A percentile compares a stretch with the other conserved stretches of the same genome.
These are phyloP conservation scores for Enteromius afrohamiltoni DNA, from an alignment of 2,797 vertebrate genomes.

Conservation along the genomic window DNA sequence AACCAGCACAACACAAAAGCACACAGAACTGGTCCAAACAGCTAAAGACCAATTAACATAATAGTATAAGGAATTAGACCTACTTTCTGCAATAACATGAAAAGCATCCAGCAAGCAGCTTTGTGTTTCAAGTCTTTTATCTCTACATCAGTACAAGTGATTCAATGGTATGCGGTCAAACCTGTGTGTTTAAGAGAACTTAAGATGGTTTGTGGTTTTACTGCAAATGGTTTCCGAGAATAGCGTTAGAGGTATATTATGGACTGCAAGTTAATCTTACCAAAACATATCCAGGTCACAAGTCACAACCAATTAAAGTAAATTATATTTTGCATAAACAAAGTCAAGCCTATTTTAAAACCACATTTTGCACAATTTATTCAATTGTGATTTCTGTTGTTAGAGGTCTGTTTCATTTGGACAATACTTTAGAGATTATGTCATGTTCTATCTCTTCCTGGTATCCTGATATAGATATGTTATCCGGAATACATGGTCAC, in stretches of 20 bases:
- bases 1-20: conserved; percentile 13
- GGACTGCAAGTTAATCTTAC: neutral
- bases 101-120: conserved; percentile 1
- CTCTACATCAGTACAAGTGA: conserved; percentile 56
- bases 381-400: neutral
- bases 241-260: neutral
- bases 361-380: neutral
- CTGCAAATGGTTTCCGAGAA: conserved; percentile 8
- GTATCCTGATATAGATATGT: neutral
- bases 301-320: neutral
- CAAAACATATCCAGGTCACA: neutral
- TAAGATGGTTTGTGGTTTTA: conserved; percentile 42
- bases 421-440: neutral
- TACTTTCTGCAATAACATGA: neutral
- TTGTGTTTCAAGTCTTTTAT: conserved; percentile 42
- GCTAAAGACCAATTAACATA: neutral
- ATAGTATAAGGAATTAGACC: neutral
- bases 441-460: neutral
- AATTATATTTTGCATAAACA: neutral
- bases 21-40: conserved; percentile 16
- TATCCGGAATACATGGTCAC: neutral
- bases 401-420: neutral
- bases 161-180: conserved; percentile 69
- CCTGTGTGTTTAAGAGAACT: conserved; percentile 59
- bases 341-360: neutral